Conservation (phyloP, 2,113 vertebrate species). For the Heteronetta atricapilla region DNA sequence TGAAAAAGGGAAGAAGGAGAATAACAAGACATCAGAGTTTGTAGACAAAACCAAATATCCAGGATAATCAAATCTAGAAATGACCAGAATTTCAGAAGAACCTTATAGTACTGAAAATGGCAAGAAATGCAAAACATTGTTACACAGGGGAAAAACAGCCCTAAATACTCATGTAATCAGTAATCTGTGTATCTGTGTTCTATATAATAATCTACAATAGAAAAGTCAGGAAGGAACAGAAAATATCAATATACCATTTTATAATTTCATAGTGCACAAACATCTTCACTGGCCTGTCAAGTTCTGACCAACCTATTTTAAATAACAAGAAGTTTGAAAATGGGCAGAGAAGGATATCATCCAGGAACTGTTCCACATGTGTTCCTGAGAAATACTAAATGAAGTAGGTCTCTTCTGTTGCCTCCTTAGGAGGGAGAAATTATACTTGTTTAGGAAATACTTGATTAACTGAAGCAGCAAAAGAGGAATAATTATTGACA, state of each 20-base stretch:
- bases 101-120: not conserved
- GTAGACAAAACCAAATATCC: not conserved
- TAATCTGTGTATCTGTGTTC: not conserved
- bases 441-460: not conserved
- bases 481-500: not conserved
- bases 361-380: not conserved
- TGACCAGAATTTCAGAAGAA: not conserved
- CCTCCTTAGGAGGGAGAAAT: not conserved
- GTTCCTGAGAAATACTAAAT: not conserved
- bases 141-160: not conserved
- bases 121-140: not conserved
- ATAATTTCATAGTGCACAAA: not conserved
- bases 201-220: not conserved
- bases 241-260: not conserved
- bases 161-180: not conserved
- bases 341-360: not conserved
- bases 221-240: not conserved
- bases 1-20: not conserved
- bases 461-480: not conserved
- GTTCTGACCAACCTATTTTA: not conserved
- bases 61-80: not conserved
- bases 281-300: not conserved
- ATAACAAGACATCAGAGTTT: not conserved
- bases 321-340: not conserved
- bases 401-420: not conserved